A percentile compares a stretch with the other conserved stretches of the same genome.
These are phyloP conservation scores for Corbicula japonica DNA, from an alignment of 2,888 invertebrate species.

Conservation along the genomic window DNA sequence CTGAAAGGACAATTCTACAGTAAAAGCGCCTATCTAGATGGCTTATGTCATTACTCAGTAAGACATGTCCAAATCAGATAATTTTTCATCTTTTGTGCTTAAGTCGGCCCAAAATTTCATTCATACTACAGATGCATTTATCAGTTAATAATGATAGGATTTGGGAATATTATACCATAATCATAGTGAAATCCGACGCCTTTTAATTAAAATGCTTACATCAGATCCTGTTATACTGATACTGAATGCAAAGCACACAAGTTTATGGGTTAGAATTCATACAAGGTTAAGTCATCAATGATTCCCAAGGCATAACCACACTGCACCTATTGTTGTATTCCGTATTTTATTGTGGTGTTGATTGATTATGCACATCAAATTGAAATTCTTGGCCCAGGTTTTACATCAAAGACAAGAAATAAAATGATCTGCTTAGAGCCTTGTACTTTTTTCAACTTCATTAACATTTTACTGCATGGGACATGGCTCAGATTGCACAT, in stretches of 20 bases:
- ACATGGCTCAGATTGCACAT: too few relatives aligned
- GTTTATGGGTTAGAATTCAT: too few relatives aligned
- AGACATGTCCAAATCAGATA: background rate
- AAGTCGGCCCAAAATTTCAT: conserved; percentile 8
- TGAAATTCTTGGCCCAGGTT: conserved; percentile 11
- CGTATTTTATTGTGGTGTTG: background rate
- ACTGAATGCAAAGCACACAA: too few relatives aligned
- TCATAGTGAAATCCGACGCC: conserved; percentile 15
- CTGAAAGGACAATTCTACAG: too few relatives aligned
- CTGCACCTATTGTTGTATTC: background rate
- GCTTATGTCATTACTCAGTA: conserved; percentile 3
- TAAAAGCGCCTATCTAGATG: too few relatives aligned
- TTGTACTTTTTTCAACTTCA: too few relatives aligned
- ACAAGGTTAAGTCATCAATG: too few relatives aligned
- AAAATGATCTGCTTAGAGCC: too few relatives aligned
- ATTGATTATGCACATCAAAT: conserved; percentile 12
- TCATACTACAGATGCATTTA: conserved; percentile 21
- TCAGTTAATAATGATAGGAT: background rate
- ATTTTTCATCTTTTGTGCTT: background rate
- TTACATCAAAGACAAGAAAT: conserved; percentile 21
- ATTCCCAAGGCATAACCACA: background rate
- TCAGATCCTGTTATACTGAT: too few relatives aligned
- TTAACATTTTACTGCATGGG: too few relatives aligned
- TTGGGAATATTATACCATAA: conserved; percentile 17
- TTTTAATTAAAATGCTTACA: conserved; percentile 19